These are phyloP conservation scores for Sus scrofa DNA, from an alignment of 2,113 vertebrate genomes.

Conservation along the genomic window T2T-Sscrofa CM000821.6:47188501-47189000, in stretches of 20 bases:
- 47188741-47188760: no score
- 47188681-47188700: no score
- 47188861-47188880: background rate
- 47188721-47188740: no score
- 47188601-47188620: conserved; percentile 6
- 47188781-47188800: no score
- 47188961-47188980: background rate
- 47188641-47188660: conserved; percentile 24
- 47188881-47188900: background rate
- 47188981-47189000: background rate
- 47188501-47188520: background rate
- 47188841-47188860: no score
- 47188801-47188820: no score
- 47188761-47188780: no score
- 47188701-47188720: no score
- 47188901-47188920: background rate
- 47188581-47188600: background rate
- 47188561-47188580: background rate
- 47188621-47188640: conserved; percentile 38
- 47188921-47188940: background rate
- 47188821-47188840: no score
- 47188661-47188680: background rate
- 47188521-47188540: conserved; percentile 50
- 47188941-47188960: background rate
- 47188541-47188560: conserved; percentile 74